Conservation (phyloP, 2,113 vertebrate genomes). For the Lasiurus borealis region DNA sequence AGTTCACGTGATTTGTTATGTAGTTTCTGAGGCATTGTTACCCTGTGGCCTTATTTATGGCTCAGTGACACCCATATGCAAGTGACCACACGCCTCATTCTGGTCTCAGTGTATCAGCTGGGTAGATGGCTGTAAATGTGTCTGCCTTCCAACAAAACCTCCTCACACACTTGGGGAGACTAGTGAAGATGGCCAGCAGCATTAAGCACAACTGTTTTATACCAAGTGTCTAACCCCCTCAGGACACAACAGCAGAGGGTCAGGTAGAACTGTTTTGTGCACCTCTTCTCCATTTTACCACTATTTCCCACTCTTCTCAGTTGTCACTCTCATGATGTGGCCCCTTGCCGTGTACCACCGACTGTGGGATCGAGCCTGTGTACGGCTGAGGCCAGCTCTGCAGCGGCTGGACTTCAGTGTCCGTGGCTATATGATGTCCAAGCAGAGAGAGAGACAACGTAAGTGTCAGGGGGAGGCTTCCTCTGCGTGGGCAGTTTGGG, state of each 20-base stretch:
- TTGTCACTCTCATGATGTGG: constrained; percentile 91
- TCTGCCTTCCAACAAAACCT: neutral
- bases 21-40: constrained; percentile 4
- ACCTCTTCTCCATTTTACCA: neutral
- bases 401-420: constrained; percentile 95
- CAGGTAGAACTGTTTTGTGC: neutral
- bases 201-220: neutral
- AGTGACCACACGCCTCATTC: neutral
- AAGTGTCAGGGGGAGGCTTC: constrained; percentile 82
- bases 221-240: neutral
- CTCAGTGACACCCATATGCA: neutral
- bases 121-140: neutral
- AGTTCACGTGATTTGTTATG: neutral
- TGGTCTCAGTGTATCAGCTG: neutral
- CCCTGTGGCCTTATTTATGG: neutral
- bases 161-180: neutral
- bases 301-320: constrained; percentile 81
- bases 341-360: constrained; percentile 93
- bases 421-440: constrained; percentile 94
- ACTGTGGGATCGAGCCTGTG: constrained; percentile 89
- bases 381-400: constrained; percentile 93
- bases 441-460: constrained; percentile 94
- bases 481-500: neutral
- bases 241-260: neutral
- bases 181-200: neutral